These are phyloP conservation scores for Austrolebias charrua DNA, from an alignment of 2,797 vertebrate species.

Conservation along the genomic window DNA sequence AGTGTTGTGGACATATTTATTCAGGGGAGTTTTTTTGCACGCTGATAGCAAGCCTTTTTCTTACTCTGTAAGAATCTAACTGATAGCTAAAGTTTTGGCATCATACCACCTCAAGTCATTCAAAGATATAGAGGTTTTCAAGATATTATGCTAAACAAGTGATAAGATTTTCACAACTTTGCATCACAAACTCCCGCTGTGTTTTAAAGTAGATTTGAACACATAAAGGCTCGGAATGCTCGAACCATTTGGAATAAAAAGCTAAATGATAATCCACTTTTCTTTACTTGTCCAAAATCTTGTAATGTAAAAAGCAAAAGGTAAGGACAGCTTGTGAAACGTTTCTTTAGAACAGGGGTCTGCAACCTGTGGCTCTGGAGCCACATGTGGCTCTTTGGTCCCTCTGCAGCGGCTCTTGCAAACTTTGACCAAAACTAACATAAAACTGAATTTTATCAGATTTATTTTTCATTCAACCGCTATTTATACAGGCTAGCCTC, in stretches of 20 bases:
- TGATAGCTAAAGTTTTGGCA: conserved; percentile 53
- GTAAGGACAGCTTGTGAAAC: conserved; percentile 36
- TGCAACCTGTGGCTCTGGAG: too few species aligned
- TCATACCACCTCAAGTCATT: conserved; percentile 62
- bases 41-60: conserved; percentile 44
- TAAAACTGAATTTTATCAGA: too few species aligned
- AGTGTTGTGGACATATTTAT: conserved; percentile 32
- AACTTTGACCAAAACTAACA: too few species aligned
- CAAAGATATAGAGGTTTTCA: conserved; percentile 60
- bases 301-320: conserved; percentile 22
- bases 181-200: conserved; percentile 27
- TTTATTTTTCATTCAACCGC: too few species aligned
- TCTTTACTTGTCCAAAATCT: conserved; percentile 19
- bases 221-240: conserved; percentile 27
- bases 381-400: too few species aligned
- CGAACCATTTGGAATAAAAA: conserved; percentile 21
- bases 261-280: conserved; percentile 16
- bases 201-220: conserved; percentile 33
- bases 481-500: too few species aligned
- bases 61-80: conserved; percentile 49
- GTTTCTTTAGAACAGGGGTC: too few species aligned
- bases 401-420: too few species aligned
- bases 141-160: conserved; percentile 55
- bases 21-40: conserved; percentile 28
- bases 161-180: conserved; percentile 38